Conservation (phyloP, 1,140 invertebrate genomes). For the Drosophila grimshawi region DNA sequence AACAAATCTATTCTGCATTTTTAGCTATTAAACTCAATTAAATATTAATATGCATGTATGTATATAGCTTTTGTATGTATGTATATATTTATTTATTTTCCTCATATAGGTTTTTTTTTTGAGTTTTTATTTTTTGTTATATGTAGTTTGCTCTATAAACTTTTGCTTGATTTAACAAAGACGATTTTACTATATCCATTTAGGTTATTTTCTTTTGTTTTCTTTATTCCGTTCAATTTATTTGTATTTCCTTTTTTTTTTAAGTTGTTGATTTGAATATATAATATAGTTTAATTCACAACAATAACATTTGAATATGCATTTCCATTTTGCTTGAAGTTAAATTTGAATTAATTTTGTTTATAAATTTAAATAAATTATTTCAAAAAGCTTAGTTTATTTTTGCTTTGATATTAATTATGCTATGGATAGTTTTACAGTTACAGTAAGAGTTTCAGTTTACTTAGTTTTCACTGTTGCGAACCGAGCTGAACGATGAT, state of each 20-base stretch:
- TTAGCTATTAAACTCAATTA: constrained; percentile 70
- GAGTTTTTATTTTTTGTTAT: constrained; percentile 28
- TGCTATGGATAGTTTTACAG: constrained; percentile 39
- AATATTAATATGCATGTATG: constrained; percentile 49
- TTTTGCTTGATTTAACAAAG: constrained; percentile 63
- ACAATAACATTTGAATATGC: constrained; percentile 82
- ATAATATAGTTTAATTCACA: constrained; percentile 80
- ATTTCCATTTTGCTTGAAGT: constrained; percentile 50
- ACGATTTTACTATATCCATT: constrained; percentile 57
- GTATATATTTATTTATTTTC: constrained; percentile 28
- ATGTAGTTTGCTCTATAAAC: constrained; percentile 43
- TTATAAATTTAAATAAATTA: constrained; percentile 39
- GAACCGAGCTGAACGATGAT: constrained; percentile 18
- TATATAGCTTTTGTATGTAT: constrained; percentile 16
- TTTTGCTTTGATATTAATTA: constrained; percentile 21
- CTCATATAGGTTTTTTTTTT: constrained; percentile 10
- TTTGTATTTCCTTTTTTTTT: constrained; percentile 9
- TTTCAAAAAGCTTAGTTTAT: constrained; percentile 45
- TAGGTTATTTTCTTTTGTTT: constrained; percentile 15
- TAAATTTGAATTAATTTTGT: constrained; percentile 48
- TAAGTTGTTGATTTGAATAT: constrained; percentile 35
- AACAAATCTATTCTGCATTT: constrained; percentile 76
- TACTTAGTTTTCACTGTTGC: constrained; percentile 10
- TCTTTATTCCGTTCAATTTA: not conserved
- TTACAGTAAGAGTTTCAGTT: constrained; percentile 7